Conservation (phyloP, 2,888 invertebrate genomes). For the Drosophila cyrtoloma region DNA sequence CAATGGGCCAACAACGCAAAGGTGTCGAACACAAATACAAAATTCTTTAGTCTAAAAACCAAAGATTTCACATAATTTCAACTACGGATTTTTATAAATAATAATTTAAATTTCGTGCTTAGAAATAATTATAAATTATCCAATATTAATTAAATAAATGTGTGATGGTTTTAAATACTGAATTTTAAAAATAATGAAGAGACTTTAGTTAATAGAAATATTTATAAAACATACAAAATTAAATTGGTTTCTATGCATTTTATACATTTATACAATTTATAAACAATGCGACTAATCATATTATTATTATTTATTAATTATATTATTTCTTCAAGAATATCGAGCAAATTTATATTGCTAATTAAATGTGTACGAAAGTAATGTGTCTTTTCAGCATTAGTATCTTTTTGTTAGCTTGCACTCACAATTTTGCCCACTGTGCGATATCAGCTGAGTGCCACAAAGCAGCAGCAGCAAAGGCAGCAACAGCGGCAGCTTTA, state of each 20-base stretch:
- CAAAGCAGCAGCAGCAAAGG: conserved; percentile 8
- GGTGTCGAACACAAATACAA: neutral
- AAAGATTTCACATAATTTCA: neutral
- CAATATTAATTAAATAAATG: neutral
- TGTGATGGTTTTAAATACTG: neutral
- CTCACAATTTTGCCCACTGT: conserved; percentile 33
- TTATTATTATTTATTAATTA: too few relatives aligned
- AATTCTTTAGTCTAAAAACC: neutral
- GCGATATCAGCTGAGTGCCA: conserved; percentile 46
- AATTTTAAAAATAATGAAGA: neutral
- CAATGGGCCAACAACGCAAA: conserved; percentile 4
- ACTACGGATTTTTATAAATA: neutral
- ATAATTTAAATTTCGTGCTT: neutral
- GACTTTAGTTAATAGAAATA: neutral
- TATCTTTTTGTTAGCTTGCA: neutral
- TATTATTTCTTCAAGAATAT: neutral
- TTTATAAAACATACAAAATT: neutral
- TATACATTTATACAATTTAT: too few relatives aligned
- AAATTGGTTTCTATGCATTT: neutral
- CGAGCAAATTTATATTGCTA: neutral
- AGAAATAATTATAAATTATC: neutral
- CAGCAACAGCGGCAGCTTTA: conserved; percentile 62
- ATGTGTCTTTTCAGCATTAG: neutral
- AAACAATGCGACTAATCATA: too few relatives aligned
- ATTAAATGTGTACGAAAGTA: neutral